Evolutionary conservation across 2,113 vertebrate species (phyloP).

Genomic region (Lanius ludovicianus): DNA sequence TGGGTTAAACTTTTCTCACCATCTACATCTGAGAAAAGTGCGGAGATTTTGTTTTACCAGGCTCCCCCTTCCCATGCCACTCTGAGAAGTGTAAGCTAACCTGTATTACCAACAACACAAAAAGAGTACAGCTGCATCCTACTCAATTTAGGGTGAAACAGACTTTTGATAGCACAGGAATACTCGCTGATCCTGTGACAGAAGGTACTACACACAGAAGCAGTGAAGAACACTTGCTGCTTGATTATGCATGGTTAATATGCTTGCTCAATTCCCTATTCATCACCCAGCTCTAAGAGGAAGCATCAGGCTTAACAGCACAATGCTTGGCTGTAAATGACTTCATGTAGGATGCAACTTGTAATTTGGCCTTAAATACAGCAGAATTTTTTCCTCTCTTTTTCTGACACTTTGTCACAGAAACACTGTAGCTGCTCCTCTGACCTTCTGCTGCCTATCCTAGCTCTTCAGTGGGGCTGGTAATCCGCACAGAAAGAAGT

Average conservation of each 20-base stretch:
- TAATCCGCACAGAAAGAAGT: not conserved
- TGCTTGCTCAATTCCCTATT: not conserved
- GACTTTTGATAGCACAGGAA: not conserved
- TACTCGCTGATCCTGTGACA: not conserved
- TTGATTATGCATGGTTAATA: constrained; percentile 23
- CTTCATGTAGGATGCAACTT: constrained; percentile 2
- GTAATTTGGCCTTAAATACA: constrained; percentile 9
- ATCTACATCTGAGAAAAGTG: not conserved
- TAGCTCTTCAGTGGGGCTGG: not conserved
- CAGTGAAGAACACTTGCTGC: constrained; percentile 10
- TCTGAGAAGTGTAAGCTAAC: not conserved
- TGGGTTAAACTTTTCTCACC: constrained; percentile 33
- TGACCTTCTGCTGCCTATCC: not conserved
- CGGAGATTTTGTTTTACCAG: not conserved
- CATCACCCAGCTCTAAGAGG: not conserved
- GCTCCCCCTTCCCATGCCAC: not conserved
- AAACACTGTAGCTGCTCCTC: not conserved
- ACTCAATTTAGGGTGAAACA: not conserved
- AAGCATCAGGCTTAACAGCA: not conserved
- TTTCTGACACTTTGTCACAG: not conserved
- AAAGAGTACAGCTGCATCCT: not conserved
- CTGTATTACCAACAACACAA: not conserved
- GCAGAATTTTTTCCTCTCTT: not conserved
- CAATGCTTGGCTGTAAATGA: not conserved
- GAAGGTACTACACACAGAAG: not conserved